Base-by-base conservation (phyloP, 2,797 vertebrate genomes). In the Vespertilio murinus region DNA sequence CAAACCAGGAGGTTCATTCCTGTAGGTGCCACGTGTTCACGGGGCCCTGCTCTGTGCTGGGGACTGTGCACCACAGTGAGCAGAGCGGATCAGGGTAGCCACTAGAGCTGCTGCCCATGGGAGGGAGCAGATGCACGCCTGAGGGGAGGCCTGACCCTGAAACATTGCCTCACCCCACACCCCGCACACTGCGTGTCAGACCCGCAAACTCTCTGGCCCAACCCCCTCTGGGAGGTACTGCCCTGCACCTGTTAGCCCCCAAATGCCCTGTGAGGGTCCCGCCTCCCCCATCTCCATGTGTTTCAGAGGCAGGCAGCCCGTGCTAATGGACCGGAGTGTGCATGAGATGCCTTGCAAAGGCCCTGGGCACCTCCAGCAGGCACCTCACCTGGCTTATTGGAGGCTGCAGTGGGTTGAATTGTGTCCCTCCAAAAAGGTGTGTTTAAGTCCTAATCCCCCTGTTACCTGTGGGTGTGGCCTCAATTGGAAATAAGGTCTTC, bases 121-220 rank as follows among this genome's bases (percentile, higher is more conserved):
- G 17, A 65, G 49, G 33, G 5, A 11, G 45, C 40, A 3, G 14
- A 10, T 23, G 8, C 1, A 0, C 8, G 59, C 5, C 30, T 6
- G 0, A 17, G 45, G 23, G 74, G 56, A 33, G 30, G 2, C 45
- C 38, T n/a, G 25, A 69, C 38, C 84, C 35, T 17, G 22, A 75
- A 17, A 11, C 8, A 6, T 2, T 11, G 12, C 47, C 61, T 38
- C n/a, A 13, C 1, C 52, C 28, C 18, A 23, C n/a, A 45, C 11
- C 35, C 74, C 1, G 74, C 25, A n/a, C 30, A 4, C 33, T 8
- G 2, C 45, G 0, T 4, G 1, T 30, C 16, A n/a, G 56, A 64
- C 33, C 33, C 1, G 1, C 6, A 3, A 5, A 0, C 3, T 17
- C 69, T 30, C 69, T 0, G 6, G 18, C 69, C 33, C 4, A 0